A percentile compares a stretch with the other conserved stretches of the same genome.
Evolutionary conservation across 2,113 vertebrate species (phyloP).

Genomic region (Panthera tigris): DNA sequence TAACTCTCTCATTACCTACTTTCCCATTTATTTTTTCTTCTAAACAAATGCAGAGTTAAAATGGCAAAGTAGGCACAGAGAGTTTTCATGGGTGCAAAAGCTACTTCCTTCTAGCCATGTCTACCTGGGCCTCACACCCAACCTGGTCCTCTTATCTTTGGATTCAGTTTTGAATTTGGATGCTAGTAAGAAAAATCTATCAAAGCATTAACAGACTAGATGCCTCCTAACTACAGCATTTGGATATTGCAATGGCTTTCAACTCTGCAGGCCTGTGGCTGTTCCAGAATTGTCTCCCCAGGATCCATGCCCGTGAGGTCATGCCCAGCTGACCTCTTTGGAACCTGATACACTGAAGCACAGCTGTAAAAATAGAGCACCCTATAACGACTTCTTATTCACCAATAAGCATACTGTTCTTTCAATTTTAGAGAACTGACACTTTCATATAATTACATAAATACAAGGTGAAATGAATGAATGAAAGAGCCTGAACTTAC

Average conservation of each 20-base stretch:
- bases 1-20: neutral
- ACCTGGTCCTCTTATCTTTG: slow-evolving; percentile 15
- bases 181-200: neutral
- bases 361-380: slow-evolving; percentile 67
- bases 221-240: neutral
- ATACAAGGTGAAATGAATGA: slow-evolving; percentile 30
- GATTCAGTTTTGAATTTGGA: neutral
- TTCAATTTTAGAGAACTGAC: neutral
- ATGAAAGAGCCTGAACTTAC: neutral
- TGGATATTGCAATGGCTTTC: neutral
- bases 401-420: neutral
- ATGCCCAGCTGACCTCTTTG: slow-evolving; percentile 55
- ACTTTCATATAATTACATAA: neutral
- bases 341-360: slow-evolving; percentile 14
- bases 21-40: neutral
- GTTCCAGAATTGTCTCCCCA: slow-evolving; percentile 36
- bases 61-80: neutral
- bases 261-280: neutral
- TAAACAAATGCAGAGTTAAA: neutral
- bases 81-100: neutral
- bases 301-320: slow-evolving; percentile 27
- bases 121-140: neutral
- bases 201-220: neutral
- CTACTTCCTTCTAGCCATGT: neutral
- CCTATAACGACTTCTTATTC: slow-evolving; percentile 18